These are phyloP conservation scores for Ischnura elegans DNA, from an alignment of 2,888 invertebrate genomes.

Conservation along the genomic window DNA sequence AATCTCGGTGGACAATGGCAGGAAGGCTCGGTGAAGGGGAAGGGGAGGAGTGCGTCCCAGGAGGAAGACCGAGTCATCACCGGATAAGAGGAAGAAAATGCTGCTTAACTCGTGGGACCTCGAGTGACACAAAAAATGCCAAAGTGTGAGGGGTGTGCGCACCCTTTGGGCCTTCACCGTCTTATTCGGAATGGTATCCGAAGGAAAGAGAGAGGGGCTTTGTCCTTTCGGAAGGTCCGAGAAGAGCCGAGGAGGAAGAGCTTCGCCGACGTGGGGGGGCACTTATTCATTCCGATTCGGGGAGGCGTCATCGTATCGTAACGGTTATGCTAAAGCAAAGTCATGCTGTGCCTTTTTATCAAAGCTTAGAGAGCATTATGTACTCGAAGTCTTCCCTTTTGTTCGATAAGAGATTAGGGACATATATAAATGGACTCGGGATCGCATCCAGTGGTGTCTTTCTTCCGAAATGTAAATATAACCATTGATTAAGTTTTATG, in stretches of 20 bases:
- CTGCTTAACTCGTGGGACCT: conserved; percentile 8
- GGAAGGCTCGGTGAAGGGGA: not conserved
- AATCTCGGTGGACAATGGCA: conserved; percentile 58
- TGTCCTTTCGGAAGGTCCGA: not conserved
- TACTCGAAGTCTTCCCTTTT: not conserved
- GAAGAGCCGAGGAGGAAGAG: not conserved
- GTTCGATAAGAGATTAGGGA: conserved; percentile 37
- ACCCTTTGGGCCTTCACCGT: not conserved
- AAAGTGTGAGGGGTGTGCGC: not conserved
- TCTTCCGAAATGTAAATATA: conserved; percentile 20
- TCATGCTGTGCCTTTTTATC: conserved; percentile 36
- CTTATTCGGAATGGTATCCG: not conserved
- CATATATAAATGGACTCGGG: conserved; percentile 8
- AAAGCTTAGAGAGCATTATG: conserved; percentile 14
- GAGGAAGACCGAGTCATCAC: conserved; percentile 12
- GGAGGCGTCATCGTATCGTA: conserved; percentile 35
- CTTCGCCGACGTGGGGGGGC: conserved; percentile 26
- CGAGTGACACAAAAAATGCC: not conserved
- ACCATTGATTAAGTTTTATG: conserved; percentile 21
- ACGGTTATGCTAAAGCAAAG: conserved; percentile 64
- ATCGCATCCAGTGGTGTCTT: not conserved
- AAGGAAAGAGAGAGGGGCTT: not conserved
- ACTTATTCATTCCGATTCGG: conserved; percentile 16
- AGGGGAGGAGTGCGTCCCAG: not conserved
- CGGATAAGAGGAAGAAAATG: conserved; percentile 19